Evolutionary conservation across 2,888 invertebrate species (phyloP).

Genomic region (Bombylius major): DNA sequence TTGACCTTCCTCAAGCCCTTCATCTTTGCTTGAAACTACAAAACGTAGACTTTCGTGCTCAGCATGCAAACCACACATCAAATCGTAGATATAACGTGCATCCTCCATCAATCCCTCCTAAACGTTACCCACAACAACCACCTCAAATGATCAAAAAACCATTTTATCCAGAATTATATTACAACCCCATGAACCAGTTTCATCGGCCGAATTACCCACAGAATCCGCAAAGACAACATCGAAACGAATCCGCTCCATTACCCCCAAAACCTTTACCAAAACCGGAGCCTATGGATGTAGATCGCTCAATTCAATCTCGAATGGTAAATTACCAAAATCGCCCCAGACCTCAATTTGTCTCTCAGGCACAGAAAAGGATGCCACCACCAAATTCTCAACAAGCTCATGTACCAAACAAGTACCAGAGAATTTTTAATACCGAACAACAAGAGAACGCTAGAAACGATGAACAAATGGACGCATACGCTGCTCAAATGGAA

Average conservation of each 20-base stretch:
- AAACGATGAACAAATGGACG: background rate
- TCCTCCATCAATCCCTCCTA: background rate
- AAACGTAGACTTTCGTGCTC: background rate
- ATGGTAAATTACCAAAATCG: conserved; percentile 11
- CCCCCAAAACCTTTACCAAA: conserved; percentile 8
- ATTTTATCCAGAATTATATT: conserved; percentile 1
- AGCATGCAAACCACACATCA: background rate
- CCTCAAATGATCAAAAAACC: background rate
- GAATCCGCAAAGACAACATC: background rate
- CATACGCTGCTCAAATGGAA: background rate
- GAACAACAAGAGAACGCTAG: background rate
- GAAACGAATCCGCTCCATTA: background rate
- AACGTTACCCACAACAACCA: background rate
- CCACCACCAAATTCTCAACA: background rate
- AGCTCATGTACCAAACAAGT: background rate
- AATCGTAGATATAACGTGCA: background rate
- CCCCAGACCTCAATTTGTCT: background rate
- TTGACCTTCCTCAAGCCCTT: background rate
- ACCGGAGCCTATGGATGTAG: conserved; percentile 12
- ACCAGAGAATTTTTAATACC: conserved; percentile 1
- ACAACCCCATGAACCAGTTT: background rate
- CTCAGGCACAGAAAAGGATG: background rate
- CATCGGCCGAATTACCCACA: background rate
- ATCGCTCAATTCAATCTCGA: conserved; percentile 6
- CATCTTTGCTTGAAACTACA: background rate